Conservation (phyloP, 2,797 vertebrate genomes). For the Sebastes trivittatus region DNA sequence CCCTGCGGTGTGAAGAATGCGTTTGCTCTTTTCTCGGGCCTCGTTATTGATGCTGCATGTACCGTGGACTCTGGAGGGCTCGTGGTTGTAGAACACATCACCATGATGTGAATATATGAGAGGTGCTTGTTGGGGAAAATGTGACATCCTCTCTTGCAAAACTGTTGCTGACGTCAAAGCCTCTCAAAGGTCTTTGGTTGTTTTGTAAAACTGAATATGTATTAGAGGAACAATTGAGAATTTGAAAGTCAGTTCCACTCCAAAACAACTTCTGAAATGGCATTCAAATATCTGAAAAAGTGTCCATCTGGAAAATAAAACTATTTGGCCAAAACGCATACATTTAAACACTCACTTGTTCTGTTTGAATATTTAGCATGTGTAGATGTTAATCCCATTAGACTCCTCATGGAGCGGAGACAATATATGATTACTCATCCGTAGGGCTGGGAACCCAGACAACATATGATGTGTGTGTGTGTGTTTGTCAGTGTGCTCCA, state of each 20-base stretch:
- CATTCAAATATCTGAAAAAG: conserved; percentile 8
- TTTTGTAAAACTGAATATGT: background rate
- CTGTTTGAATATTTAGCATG: conserved; percentile 43
- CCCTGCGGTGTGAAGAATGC: conserved; percentile 50
- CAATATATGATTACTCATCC: conserved; percentile 36
- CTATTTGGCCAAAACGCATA: background rate
- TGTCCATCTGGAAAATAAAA: conserved; percentile 26
- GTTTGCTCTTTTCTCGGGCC: conserved; percentile 42
- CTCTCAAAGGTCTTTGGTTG: background rate
- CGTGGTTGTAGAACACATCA: conserved; percentile 5
- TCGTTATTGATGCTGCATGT: conserved; percentile 23
- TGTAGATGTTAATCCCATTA: conserved; percentile 35
- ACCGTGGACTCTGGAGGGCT: background rate
- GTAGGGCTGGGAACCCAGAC: conserved; percentile 14
- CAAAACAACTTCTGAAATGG: background rate
- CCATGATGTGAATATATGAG: background rate
- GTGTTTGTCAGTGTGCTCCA: conserved; percentile 22
- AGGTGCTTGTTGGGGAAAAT: conserved; percentile 14
- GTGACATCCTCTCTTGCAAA: conserved; percentile 9
- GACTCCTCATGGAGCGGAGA: conserved; percentile 20
- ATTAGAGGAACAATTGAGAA: conserved; percentile 21
- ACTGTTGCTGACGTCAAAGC: background rate
- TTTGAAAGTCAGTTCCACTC: conserved; percentile 5
- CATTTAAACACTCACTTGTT: background rate
- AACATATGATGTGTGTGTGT: conserved; percentile 24